These are phyloP conservation scores for Ectemnius lituratus DNA, from an alignment of 2,888 invertebrate species.

Conservation along the genomic window DNA sequence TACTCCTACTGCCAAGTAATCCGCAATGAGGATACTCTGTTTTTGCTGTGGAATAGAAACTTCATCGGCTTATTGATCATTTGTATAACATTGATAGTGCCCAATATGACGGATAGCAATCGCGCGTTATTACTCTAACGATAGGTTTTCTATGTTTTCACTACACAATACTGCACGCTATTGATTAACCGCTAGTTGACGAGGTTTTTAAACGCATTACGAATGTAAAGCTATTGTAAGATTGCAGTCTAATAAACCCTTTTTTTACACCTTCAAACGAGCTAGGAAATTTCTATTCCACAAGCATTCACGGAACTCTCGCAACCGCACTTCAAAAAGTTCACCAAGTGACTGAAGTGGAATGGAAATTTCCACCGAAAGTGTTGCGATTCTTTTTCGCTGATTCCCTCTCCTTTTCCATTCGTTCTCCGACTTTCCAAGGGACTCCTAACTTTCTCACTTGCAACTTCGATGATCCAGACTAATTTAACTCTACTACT, in stretches of 20 bases:
- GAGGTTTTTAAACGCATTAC: no score
- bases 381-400: constrained; percentile 56
- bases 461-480: not conserved
- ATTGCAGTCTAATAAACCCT: constrained; percentile 53
- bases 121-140: no score
- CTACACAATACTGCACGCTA: no score
- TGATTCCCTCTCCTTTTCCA: constrained; percentile 1
- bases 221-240: constrained; percentile 37
- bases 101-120: not conserved
- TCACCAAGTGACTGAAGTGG: constrained; percentile 66
- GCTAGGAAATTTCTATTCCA: constrained; percentile 78
- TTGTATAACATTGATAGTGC: constrained; percentile 4
- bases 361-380: constrained; percentile 77
- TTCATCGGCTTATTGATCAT: constrained; percentile 33
- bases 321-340: constrained; percentile 8
- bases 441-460: not conserved
- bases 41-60: constrained; percentile 73
- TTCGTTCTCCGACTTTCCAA: not conserved
- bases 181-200: no score
- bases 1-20: not conserved
- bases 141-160: no score
- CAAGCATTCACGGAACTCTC: constrained; percentile 57
- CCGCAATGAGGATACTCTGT: constrained; percentile 31
- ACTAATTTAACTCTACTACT: constrained; percentile 17
- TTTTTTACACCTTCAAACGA: constrained; percentile 41